Evolutionary conservation across 1,140 invertebrate species (phyloP).

Genomic region (Cydia pomonella): DNA sequence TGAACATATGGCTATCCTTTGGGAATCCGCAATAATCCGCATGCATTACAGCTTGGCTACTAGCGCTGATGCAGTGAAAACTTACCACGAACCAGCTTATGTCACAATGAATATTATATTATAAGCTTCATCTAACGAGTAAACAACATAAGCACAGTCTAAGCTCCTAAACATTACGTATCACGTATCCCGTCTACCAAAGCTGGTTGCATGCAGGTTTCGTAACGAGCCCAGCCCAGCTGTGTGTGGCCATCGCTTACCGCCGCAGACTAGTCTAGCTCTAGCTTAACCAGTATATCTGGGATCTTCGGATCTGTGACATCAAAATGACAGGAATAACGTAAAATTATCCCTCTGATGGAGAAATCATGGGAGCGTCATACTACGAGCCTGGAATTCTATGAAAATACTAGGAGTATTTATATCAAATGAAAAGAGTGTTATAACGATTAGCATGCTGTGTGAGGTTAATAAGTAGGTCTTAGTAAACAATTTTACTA

Average conservation of each 20-base stretch:
- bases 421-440: no score
- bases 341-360: no score
- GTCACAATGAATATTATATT: neutral
- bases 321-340: no score
- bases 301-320: neutral
- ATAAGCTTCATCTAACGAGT: neutral
- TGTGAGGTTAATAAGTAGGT: no score
- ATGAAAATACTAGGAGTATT: no score
- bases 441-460: no score
- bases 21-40: no score
- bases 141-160: neutral
- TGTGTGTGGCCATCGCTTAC: neutral
- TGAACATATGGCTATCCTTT: no score
- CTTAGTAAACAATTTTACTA: no score
- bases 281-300: neutral
- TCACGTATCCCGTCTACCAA: constrained; percentile 12
- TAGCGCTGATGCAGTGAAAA: neutral
- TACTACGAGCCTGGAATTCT: no score
- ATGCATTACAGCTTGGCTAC: no score
- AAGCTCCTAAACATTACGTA: constrained; percentile 21
- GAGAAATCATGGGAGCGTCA: no score
- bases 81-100: neutral
- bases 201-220: constrained; percentile 19
- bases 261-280: neutral
- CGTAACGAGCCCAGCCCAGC: constrained; percentile 18